Conservation (phyloP, 2,888 invertebrate genomes). For the Mystacides longicornis region DNA sequence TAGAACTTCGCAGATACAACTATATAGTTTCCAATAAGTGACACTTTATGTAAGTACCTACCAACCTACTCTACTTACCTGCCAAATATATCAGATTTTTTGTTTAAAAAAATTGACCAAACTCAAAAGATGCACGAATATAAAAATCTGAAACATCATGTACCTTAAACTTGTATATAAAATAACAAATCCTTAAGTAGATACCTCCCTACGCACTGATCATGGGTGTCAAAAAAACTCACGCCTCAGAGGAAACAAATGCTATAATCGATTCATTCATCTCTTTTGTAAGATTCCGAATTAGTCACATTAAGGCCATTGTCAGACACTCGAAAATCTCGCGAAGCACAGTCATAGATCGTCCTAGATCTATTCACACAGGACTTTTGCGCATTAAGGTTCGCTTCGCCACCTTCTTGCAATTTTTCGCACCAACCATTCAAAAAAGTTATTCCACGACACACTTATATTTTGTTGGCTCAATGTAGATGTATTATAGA, state of each 20-base stretch:
- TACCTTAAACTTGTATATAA: no score
- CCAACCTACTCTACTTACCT: no score
- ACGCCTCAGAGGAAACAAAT: slow-evolving; percentile 20
- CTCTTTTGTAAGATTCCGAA: slow-evolving; percentile 1
- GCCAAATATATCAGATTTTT: no score
- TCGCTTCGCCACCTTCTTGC: slow-evolving; percentile 20
- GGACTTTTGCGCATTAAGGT: slow-evolving; percentile 6
- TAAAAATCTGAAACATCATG: no score
- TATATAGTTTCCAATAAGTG: no score
- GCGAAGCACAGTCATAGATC: neutral
- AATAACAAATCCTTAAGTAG: neutral
- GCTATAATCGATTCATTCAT: slow-evolving; percentile 22
- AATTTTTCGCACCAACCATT: slow-evolving; percentile 21
- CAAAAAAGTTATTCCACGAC: no score
- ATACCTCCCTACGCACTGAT: neutral
- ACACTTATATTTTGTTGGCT: no score
- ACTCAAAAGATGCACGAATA: neutral
- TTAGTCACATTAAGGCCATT: slow-evolving; percentile 14
- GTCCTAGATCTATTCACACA: neutral
- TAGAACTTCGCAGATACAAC: no score
- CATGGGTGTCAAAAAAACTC: slow-evolving; percentile 5
- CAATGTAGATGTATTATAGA: no score
- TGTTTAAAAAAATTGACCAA: no score
- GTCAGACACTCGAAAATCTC: slow-evolving; percentile 19
- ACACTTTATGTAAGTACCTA: no score